Base-by-base conservation (phyloP, 2,797 vertebrate genomes). In the Otolemur crassicaudatus region DNA sequence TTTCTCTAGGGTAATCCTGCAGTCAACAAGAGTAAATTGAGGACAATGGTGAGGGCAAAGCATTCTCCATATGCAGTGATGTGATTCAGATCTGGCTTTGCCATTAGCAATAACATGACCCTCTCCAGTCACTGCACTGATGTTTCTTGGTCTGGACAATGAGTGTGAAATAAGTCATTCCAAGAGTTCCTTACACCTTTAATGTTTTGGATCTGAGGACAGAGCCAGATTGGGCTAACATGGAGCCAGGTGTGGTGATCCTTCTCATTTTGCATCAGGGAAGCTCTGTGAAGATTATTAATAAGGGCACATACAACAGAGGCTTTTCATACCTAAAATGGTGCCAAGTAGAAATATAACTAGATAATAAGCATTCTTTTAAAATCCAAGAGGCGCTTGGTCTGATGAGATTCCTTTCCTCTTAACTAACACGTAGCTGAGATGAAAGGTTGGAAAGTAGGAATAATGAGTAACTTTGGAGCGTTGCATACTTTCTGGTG, bases 331-430 rank as follows among this genome's bases (percentile, higher is more conserved):
- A 75, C 17, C 53, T 22, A 23, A 60, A 76, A 29, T 46, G 34
- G 76, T 23, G n/a, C 31, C 58, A 91, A 46, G 56, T 73, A 65
- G 34, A 9, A 40, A 77, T 63, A 40, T 34, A 90, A 67, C 29
- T 46, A 31, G 17, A 77, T 81, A 53, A 34, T n/a, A 86, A 91
- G 6, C 76, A 40, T 65, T 95, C 46, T 90, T 84, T 87, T 56
- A 60, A 84, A 92, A 83, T 79, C 23, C 11, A 46, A 40, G 49
- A 65, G 23, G 3, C 16, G 27, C 17, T 53, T 87, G 63, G 16
- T 85, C 81, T 90, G 77, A 65, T 79, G 90, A 40, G 34, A 91
- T 67, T 91, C 2, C 53, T 90, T 92, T 90, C 72, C 29, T 77
- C n/a, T 76, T 65, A 61, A 82, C 43, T 80, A 43, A 79, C 7